Conservation (phyloP, 1,140 invertebrate genomes). For the Acromyrmex charruanus region DNA sequence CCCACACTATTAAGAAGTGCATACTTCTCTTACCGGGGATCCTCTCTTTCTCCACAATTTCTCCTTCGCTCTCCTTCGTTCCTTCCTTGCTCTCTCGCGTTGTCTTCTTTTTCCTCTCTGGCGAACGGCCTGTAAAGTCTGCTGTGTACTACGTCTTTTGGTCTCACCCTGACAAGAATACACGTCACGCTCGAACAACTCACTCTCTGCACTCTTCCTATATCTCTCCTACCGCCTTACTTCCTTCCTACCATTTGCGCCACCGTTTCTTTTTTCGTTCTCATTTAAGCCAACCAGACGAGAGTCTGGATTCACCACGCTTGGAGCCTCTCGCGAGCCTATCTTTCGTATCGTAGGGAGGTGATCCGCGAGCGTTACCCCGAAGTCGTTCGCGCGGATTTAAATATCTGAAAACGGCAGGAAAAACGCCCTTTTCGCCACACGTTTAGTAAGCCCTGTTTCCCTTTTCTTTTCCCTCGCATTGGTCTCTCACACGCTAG, state of each 20-base stretch:
- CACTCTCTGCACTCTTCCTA: conserved; percentile 58
- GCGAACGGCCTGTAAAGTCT: conserved; percentile 64
- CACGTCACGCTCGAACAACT: conserved; percentile 81
- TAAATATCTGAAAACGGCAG: conserved; percentile 78
- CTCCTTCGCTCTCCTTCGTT: conserved; percentile 16
- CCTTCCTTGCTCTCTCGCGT: conserved; percentile 14
- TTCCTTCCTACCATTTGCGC: conserved; percentile 21
- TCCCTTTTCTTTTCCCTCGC: conserved; percentile 27
- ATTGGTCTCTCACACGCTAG: conserved; percentile 19
- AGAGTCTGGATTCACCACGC: not conserved
- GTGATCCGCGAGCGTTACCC: conserved; percentile 46
- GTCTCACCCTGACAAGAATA: conserved; percentile 78
- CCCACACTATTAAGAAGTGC: conserved; percentile 75
- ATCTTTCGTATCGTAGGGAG: conserved; percentile 34
- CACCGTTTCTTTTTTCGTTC: conserved; percentile 31
- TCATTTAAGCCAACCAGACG: conserved; percentile 50
- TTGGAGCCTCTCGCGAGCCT: conserved; percentile 48
- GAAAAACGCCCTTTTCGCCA: conserved; percentile 55
- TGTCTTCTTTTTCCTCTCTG: conserved; percentile 53
- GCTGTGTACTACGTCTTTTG: conserved; percentile 68
- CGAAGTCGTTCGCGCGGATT: conserved; percentile 74
- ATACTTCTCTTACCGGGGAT: conserved; percentile 28
- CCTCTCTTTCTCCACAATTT: conserved; percentile 57
- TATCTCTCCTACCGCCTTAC: not conserved
- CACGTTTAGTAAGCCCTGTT: conserved; percentile 53